Conservation (phyloP, 1,140 invertebrate genomes). For the Ladona fulva region DNA sequence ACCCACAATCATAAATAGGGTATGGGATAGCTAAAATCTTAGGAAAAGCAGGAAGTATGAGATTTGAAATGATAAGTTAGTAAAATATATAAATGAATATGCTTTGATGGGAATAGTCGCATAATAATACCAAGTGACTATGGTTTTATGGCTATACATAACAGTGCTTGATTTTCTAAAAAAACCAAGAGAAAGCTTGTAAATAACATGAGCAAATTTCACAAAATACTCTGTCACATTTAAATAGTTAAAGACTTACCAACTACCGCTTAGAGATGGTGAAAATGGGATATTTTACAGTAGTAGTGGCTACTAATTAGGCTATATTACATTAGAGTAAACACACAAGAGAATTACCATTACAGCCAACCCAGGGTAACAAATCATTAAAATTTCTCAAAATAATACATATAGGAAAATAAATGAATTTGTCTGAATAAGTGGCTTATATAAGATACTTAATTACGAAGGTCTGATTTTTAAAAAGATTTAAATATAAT, state of each 20-base stretch:
- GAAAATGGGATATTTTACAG: conserved; percentile 7
- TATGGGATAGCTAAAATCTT: neutral
- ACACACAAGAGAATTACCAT: neutral
- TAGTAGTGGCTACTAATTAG: conserved; percentile 1
- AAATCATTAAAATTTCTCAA: neutral
- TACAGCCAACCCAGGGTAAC: neutral
- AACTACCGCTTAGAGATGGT: conserved; percentile 4
- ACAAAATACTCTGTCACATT: conserved; percentile 1
- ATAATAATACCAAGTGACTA: neutral
- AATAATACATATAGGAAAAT: conserved; percentile 5
- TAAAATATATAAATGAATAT: neutral
- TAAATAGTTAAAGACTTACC: conserved; percentile 7
- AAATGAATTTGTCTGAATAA: neutral
- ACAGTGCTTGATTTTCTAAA: conserved; percentile 5
- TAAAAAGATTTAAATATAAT: neutral
- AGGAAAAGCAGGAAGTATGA: neutral
- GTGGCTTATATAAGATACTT: neutral
- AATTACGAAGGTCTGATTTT: neutral
- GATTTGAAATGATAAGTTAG: neutral
- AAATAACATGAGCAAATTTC: conserved; percentile 10
- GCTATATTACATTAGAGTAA: neutral
- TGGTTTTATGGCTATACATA: conserved; percentile 4
- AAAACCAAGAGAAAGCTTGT: conserved; percentile 1
- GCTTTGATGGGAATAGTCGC: neutral
- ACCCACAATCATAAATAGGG: neutral